phyloP scores from a whole-genome alignment of 2,888 invertebrate genomes.

The Zygothrica quintamaculata region DNA sequence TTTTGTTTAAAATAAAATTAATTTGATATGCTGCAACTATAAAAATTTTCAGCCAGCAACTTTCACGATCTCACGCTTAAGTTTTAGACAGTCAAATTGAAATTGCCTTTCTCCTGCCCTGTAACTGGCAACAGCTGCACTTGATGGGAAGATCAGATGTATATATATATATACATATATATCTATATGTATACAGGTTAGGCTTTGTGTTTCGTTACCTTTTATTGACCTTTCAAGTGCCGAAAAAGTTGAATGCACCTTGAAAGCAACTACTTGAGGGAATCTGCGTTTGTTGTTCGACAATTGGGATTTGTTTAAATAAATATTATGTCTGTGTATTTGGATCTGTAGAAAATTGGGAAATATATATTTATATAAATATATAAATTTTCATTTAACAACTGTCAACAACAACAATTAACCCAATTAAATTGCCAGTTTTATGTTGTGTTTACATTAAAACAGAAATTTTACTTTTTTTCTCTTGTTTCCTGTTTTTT shows the following conservation, averaged over 20 bases:
- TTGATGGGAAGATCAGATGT: too few species aligned
- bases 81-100: constrained; percentile 9
- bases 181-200: constrained; percentile 13
- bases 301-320: too few species aligned
- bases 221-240: constrained; percentile 25
- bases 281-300: too few species aligned
- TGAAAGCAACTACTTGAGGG: constrained; percentile 8
- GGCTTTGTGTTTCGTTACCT: not conserved
- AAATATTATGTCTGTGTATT: constrained; percentile 2
- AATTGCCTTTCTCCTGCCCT: constrained; percentile 23
- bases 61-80: constrained; percentile 21
- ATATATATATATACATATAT: too few species aligned
- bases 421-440: constrained; percentile 43
- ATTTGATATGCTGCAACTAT: too few species aligned
- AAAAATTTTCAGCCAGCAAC: constrained; percentile 3
- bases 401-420: constrained; percentile 36
- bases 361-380: too few species aligned
- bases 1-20: too few species aligned
- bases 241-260: constrained; percentile 25
- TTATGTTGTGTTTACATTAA: constrained; percentile 45
- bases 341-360: not conserved
- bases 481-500: constrained; percentile 1
- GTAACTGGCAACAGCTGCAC: constrained; percentile 21
- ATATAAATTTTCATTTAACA: constrained; percentile 31
- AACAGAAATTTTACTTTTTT: constrained; percentile 20